These are phyloP conservation scores for Zaprionus lachaisei DNA, from an alignment of 1,140 invertebrate genomes.

Conservation along the genomic window DNA sequence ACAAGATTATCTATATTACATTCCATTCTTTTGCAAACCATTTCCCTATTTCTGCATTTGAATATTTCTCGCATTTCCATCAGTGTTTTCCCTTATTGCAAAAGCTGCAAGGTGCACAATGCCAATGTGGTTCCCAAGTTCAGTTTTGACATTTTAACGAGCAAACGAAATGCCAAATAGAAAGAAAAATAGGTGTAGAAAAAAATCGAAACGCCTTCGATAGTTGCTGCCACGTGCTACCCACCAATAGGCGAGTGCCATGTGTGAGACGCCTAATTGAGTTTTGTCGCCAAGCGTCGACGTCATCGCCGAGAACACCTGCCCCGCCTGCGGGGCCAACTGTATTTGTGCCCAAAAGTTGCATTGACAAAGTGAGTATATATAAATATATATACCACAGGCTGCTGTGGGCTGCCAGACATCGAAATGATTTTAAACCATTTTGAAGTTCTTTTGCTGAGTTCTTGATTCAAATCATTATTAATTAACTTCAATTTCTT, in stretches of 20 bases:
- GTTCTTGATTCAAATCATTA: background rate
- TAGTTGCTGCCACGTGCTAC: constrained; percentile 23
- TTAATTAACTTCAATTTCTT: constrained; percentile 22
- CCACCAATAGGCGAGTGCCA: constrained; percentile 16
- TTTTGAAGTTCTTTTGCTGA: constrained; percentile 7
- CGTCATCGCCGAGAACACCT: background rate
- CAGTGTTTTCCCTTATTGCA: background rate
- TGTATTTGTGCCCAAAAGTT: constrained; percentile 37
- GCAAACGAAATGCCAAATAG: constrained; percentile 15
- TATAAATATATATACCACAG: constrained; percentile 28
- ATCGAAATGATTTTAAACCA: constrained; percentile 8
- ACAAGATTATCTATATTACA: background rate
- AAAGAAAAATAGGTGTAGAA: background rate
- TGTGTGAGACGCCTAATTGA: constrained; percentile 48
- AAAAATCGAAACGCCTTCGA: constrained; percentile 11
- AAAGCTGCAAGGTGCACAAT: constrained; percentile 23
- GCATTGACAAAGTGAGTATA: constrained; percentile 22
- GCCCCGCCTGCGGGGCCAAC: constrained; percentile 11
- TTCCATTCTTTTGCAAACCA: background rate
- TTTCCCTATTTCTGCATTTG: background rate
- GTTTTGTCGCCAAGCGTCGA: constrained; percentile 30
- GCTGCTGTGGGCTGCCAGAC: constrained; percentile 25
- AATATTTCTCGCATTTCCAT: background rate
- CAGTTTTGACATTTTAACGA: constrained; percentile 3
- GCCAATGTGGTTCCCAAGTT: constrained; percentile 23